Evolutionary conservation across 2,113 vertebrate species (phyloP).

Genomic region (Corvus cornix): DNA sequence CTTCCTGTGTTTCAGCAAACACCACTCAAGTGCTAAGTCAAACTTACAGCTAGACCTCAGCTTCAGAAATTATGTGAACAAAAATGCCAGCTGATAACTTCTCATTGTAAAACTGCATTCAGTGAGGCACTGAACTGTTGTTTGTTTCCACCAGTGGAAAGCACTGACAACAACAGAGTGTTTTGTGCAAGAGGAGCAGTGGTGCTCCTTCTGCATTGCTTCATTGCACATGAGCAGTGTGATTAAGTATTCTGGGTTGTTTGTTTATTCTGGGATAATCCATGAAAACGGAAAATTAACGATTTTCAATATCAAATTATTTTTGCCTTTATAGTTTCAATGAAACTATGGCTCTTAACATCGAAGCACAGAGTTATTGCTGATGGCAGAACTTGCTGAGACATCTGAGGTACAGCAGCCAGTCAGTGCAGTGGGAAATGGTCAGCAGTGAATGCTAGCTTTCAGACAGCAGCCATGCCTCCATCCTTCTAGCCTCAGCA

Average conservation of each 20-base stretch:
- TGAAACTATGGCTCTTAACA: neutral
- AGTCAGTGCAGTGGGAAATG: neutral
- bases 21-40: neutral
- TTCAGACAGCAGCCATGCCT: neutral
- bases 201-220: neutral
- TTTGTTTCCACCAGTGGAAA: constrained; percentile 5
- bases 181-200: neutral
- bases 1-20: neutral
- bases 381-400: neutral
- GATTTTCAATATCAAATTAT: neutral
- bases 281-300: neutral
- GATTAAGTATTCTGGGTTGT: neutral
- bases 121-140: neutral
- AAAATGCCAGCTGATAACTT: neutral
- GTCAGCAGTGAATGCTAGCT: neutral
- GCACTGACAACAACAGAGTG: constrained; percentile 12
- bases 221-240: neutral
- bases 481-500: neutral
- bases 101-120: neutral
- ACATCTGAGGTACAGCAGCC: neutral
- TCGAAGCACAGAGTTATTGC: neutral
- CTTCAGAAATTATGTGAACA: neutral
- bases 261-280: neutral
- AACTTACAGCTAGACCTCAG: neutral
- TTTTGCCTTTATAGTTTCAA: neutral